Percentiles rank a stretch among this genome's conserved stretches.
These are phyloP conservation scores for Tichodroma muraria DNA, from an alignment of 2,113 vertebrate species.

Conservation along the genomic window DNA sequence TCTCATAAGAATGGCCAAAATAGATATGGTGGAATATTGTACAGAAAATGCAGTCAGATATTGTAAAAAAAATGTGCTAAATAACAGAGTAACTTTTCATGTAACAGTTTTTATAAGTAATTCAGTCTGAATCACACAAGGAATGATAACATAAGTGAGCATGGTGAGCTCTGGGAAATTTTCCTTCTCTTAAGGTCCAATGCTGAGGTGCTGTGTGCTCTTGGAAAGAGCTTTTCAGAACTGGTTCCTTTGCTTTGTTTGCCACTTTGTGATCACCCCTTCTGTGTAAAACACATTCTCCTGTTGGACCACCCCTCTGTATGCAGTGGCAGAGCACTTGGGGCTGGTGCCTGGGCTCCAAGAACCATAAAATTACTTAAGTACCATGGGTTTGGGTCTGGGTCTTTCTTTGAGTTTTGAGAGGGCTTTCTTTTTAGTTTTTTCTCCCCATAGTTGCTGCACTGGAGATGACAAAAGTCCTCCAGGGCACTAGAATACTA, in stretches of 20 bases:
- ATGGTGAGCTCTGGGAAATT: background rate
- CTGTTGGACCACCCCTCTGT: background rate
- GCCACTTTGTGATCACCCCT: background rate
- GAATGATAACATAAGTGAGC: background rate
- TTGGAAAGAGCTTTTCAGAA: background rate
- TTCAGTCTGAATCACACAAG: background rate
- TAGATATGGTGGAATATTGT: background rate
- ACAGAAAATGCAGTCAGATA: background rate
- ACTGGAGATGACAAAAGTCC: background rate
- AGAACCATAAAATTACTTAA: background rate
- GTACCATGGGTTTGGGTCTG: fast-evolving
- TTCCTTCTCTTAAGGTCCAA: background rate
- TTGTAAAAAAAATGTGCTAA: background rate
- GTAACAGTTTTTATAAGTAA: background rate
- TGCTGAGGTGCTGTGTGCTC: background rate
- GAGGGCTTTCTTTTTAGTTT: background rate
- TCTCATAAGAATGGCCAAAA: background rate
- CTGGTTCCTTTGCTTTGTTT: background rate
- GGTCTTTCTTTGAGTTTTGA: background rate
- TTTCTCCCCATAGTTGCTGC: background rate
- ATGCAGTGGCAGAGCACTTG: background rate
- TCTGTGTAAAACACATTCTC: background rate
- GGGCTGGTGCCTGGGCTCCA: background rate
- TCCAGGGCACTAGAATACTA: background rate
- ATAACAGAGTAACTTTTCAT: background rate